Base-by-base conservation (phyloP, 2,888 invertebrate species). In the Yponomeuta plumbellus region DNA sequence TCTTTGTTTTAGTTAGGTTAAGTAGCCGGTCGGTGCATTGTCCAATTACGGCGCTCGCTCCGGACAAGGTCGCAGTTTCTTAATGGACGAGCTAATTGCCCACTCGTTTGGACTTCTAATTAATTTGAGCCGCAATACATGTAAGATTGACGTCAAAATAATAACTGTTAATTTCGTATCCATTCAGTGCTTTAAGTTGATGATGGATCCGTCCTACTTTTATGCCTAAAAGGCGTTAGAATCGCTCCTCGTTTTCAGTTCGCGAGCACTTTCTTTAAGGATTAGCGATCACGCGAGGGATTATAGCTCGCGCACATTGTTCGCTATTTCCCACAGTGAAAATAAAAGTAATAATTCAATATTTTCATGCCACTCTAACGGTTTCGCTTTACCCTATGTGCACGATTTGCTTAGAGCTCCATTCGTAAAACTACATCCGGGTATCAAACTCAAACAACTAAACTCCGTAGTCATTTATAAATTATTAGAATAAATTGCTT, bases 331-430 rank as follows among this genome's bases (percentile, higher is more conserved):
- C 74, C 79, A 86, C 80, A 81, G 73, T 74, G 85, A 88, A 89
- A 89, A 80, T 82, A 88, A 88, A 85, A 88, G 88, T 88, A 83
- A 83, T 81, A 81, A 84, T 85, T 80, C 80, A 84, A 86, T 87
- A 78, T 81, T 75, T 73, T 74, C 75, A 73, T 71, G 70, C 68
- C 70, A 74, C 74, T 78, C 79, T 84, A 87, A 88, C 87, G 84
- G 88, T 86, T 83, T 75, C 75, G 75, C 71, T 77, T 72, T 74
- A 82, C 83, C 82, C 78, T 79, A 85, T 81, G 78, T 75, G 72
- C 76, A 76, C 75, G 44, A 17, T 52, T 11, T 3, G 44, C 13
- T 17, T 17, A 52, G 44, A 52, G 44, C 44, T 52, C 44, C 17
- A 52, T 17, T 17, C 17, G 17, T n/a, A 2, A 52, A 52, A 44